Evolutionary conservation across 2,888 invertebrate species (phyloP).

Genomic region (Formica aserva): DNA sequence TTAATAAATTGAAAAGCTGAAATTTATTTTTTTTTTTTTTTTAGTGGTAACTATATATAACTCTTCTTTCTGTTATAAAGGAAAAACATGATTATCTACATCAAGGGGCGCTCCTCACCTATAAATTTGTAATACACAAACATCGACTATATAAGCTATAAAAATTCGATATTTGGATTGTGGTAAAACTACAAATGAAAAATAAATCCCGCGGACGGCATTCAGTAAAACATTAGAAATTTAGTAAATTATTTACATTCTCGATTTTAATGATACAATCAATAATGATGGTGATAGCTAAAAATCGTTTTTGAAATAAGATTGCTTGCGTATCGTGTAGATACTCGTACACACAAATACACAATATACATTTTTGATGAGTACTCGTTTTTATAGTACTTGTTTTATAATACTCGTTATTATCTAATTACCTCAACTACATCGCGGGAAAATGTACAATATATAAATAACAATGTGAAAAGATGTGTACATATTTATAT

Average conservation of each 20-base stretch:
- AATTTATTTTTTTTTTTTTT: conserved; percentile 19
- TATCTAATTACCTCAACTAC: not conserved
- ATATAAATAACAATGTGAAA: conserved; percentile 30
- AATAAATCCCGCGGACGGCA: conserved; percentile 9
- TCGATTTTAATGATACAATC: not conserved
- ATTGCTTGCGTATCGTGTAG: not conserved
- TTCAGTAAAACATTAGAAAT: not conserved
- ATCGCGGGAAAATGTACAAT: conserved; percentile 14
- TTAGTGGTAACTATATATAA: conserved; percentile 31
- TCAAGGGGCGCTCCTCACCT: not conserved
- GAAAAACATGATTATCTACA: not conserved
- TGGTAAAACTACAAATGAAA: conserved; percentile 9
- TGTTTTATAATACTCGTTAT: conserved; percentile 1
- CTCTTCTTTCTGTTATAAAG: not conserved
- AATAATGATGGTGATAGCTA: not conserved
- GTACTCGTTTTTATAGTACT: not conserved
- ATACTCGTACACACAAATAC: conserved; percentile 1
- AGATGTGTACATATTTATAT: conserved; percentile 35
- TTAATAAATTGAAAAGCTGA: conserved; percentile 7
- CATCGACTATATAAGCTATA: not conserved
- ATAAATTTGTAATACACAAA: not conserved
- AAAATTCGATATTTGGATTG: not conserved
- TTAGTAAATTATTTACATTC: conserved; percentile 31
- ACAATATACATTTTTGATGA: not conserved
- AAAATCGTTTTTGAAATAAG: conserved; percentile 11